Evolutionary conservation across 1,140 invertebrate species (phyloP).

Genomic region (Arctopsyche grandis): DNA sequence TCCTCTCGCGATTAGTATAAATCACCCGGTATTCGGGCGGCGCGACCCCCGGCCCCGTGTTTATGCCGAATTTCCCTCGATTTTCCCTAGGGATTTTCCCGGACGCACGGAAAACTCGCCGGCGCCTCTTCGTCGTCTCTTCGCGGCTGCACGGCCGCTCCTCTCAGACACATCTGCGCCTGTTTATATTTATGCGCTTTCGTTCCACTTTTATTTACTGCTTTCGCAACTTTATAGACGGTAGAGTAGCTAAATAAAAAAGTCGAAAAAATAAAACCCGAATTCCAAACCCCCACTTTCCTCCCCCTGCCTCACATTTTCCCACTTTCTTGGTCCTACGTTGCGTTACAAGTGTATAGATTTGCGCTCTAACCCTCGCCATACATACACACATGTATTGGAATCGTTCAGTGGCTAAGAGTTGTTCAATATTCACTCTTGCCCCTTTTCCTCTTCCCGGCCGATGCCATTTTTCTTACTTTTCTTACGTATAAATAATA

Average conservation of each 20-base stretch:
- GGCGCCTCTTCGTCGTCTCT: background rate
- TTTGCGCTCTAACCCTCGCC: background rate
- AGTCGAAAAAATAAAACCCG: background rate
- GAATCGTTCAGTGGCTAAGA: background rate
- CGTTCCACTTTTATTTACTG: conserved; percentile 39
- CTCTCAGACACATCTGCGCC: conserved; percentile 21
- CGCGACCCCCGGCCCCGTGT: conserved; percentile 18
- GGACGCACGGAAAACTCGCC: background rate
- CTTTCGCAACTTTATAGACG: conserved; percentile 37
- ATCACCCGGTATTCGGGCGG: conserved; percentile 14
- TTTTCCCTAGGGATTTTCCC: conserved; percentile 32
- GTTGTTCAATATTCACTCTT: conserved; percentile 25
- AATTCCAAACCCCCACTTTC: no score
- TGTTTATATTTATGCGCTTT: conserved; percentile 35
- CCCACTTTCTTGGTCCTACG: no score
- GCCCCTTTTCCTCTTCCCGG: background rate
- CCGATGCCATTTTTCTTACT: background rate
- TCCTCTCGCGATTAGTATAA: conserved; percentile 23
- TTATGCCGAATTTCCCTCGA: conserved; percentile 13
- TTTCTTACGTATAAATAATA: conserved; percentile 9
- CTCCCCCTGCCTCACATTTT: no score
- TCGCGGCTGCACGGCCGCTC: background rate
- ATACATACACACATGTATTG: background rate
- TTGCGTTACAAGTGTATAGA: background rate
- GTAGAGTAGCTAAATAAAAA: conserved; percentile 5